These are phyloP conservation scores for Macrochelys suwanniensis DNA, from an alignment of 2,797 vertebrate genomes.

Conservation along the genomic window DNA sequence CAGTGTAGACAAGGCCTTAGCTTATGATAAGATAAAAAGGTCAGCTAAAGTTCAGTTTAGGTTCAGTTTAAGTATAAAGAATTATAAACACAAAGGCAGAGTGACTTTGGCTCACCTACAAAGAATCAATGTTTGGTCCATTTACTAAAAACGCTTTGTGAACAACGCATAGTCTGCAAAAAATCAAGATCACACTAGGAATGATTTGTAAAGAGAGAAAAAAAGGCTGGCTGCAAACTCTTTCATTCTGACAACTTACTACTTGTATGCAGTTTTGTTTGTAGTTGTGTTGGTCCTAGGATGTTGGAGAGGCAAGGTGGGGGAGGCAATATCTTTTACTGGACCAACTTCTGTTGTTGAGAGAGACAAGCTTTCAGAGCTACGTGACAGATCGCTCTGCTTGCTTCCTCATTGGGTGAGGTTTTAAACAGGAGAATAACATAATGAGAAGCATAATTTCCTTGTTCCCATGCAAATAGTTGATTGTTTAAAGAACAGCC, in stretches of 20 bases:
- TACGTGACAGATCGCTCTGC: not conserved
- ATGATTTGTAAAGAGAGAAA: not conserved
- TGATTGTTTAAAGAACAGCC: not conserved
- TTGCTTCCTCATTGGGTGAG: not conserved
- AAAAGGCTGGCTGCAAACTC: not conserved
- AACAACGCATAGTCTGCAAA: not conserved
- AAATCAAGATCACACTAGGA: not conserved
- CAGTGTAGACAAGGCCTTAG: no score
- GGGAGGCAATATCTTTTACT: no score
- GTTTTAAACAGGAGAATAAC: not conserved
- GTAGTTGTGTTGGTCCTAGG: no score
- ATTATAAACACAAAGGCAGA: no score
- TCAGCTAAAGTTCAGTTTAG: no score
- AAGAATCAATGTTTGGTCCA: no score
- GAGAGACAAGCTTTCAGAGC: not conserved
- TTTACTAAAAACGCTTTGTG: not conserved
- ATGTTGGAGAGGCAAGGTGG: no score
- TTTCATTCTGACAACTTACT: not conserved
- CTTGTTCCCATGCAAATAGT: not conserved
- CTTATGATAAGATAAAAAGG: no score
- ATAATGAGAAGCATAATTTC: not conserved
- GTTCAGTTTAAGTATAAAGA: no score
- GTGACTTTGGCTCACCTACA: no score
- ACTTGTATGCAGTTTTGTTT: not conserved
- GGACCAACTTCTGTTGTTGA: not conserved